Evolutionary conservation across 2,113 vertebrate species (phyloP), one percentile per base, ranked within the genome.

Genomic region (Melanerpes formicivorus): DNA sequence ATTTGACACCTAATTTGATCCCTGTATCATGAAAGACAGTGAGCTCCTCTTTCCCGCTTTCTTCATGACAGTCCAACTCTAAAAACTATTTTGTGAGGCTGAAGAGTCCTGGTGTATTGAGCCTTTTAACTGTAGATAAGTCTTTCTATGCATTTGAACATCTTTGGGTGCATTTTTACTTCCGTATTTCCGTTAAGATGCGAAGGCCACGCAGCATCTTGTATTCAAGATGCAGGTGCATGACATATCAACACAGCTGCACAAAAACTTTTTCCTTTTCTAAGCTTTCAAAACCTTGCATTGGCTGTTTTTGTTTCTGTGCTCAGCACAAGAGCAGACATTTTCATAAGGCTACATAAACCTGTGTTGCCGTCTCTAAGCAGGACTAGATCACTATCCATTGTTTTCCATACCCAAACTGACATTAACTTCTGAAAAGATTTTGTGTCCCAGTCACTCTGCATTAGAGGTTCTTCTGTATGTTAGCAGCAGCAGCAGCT

Each of bases 341-440:
- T 77, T 88, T 86, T 88, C 46, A 71, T 64, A 83, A 90, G 83
- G 60, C 76, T 63, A 59, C 60, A 65, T 52, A 91, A 88, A 95
- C 64, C 59, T 34, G 6, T 37, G n/a, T 59, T 94, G 60, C 11
- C 69, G 74, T 82, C 74, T 54, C 48, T 71, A 77, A 86, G 62
- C 69, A 83, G 65, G 74, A 74, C 19, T 72, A 60, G 30, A 90
- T 85, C 44, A 18, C 72, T 32, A 64, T 37, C 71, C 18, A 5
- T 1, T 73, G 50, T 46, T 88, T 80, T 66, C 34, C 52, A 52
- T 56, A 79, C 27, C 22, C 22, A 87, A 58, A 88, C 0, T 59
- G 60, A 83, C 91, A 74, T 71, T 18, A 44, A 74, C 44, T 88
- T 80, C 59, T 87, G 71, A 62, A 44, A 85, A 65, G 40, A 30